Percentiles rank a stretch among this genome's conserved stretches.
Evolutionary conservation across 2,888 invertebrate species (phyloP).

Genomic region (Chorisops tibialis): DNA sequence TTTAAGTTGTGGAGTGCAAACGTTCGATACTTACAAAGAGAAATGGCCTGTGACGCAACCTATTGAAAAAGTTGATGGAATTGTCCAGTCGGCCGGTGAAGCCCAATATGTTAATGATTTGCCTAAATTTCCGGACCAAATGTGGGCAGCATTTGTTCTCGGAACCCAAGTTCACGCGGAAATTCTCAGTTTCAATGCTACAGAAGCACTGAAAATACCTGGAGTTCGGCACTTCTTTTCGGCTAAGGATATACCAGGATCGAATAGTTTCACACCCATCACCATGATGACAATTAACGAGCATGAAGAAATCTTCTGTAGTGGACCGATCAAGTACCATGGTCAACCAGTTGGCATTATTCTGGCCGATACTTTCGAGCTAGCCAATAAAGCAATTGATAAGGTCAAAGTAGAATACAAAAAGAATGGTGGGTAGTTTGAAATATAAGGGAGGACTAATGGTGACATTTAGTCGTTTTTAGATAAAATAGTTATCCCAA

Average conservation of each 20-base stretch:
- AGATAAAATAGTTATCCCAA: conserved; percentile 39
- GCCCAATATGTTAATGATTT: conserved; percentile 53
- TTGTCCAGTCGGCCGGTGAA: conserved; percentile 56
- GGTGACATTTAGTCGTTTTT: background rate
- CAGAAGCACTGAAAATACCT: conserved; percentile 60
- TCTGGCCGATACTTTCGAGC: conserved; percentile 57
- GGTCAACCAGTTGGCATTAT: conserved; percentile 66
- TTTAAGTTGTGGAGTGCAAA: conserved; percentile 60
- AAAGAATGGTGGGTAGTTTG: background rate
- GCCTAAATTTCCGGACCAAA: conserved; percentile 45
- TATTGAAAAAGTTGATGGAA: conserved; percentile 60
- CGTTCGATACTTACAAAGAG: conserved; percentile 58
- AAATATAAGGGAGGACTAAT: background rate
- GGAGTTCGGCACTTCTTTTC: conserved; percentile 62
- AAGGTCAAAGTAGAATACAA: conserved; percentile 55
- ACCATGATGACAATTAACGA: conserved; percentile 31
- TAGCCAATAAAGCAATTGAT: conserved; percentile 57
- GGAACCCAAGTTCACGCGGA: conserved; percentile 59
- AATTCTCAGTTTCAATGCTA: conserved; percentile 61
- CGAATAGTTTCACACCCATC: conserved; percentile 54
- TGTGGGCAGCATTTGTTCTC: conserved; percentile 66
- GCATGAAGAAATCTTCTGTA: conserved; percentile 35
- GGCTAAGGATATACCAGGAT: conserved; percentile 65
- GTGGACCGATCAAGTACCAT: conserved; percentile 47
- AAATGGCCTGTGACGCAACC: conserved; percentile 65